These are phyloP conservation scores for Watsonalla cultraria DNA, from an alignment of 2,888 invertebrate genomes.

Conservation along the genomic window DNA sequence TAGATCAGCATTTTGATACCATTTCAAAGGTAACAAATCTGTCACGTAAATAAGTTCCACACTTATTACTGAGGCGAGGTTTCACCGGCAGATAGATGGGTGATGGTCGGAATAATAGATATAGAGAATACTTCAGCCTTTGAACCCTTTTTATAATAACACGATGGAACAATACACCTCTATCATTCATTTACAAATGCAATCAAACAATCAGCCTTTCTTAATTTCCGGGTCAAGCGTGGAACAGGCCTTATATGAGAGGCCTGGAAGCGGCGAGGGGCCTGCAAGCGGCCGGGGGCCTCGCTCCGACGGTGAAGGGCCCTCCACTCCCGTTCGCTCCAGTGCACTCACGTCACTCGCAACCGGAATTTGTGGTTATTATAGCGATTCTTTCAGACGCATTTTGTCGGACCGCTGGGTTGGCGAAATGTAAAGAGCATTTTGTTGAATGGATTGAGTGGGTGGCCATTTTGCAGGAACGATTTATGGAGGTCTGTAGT, in stretches of 20 bases:
- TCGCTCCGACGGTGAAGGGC: conserved; percentile 6
- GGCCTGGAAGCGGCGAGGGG: conserved; percentile 12
- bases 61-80: too few relatives aligned
- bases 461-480: not conserved
- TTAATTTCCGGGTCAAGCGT: conserved; percentile 39
- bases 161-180: not conserved
- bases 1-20: too few relatives aligned
- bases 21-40: too few relatives aligned
- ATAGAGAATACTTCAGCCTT: not conserved
- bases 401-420: not conserved
- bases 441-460: not conserved
- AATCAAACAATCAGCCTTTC: conserved; percentile 12
- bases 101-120: too few relatives aligned
- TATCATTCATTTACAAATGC: not conserved
- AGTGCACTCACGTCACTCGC: conserved; percentile 9
- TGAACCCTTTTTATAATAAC: not conserved
- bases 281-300: conserved; percentile 9
- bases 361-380: not conserved
- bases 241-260: conserved; percentile 12
- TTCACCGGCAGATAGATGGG: too few relatives aligned
- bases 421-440: not conserved
- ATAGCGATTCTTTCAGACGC: not conserved
- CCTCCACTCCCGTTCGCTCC: conserved; percentile 17
- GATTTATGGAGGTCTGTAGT: not conserved
- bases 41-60: too few relatives aligned